Evolutionary conservation across 2,888 invertebrate species (phyloP), one percentile per base, ranked within the genome.

Genomic region (Synergus laeviventris): DNA sequence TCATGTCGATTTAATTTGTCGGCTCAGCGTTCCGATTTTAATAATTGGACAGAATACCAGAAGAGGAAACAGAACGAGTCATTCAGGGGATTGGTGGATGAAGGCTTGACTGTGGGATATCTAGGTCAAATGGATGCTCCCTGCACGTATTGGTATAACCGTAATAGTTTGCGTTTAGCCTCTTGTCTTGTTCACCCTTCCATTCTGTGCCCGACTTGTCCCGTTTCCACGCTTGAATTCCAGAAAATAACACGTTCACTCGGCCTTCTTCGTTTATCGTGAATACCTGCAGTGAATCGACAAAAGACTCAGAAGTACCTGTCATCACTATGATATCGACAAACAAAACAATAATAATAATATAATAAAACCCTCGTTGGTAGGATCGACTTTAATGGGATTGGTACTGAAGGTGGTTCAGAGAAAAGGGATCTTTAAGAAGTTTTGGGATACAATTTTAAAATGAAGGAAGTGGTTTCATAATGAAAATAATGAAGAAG

Each of bases 41-140:
- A 70, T 70, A 16, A 70, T n/a, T 59, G 54, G 7, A 11, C 31
- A 39, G 16, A 12, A 45, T 66, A 42, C n/a, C 74, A 64, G 49
- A 60, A 64, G 70, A 73, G 56, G 16, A 61, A 74, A 11, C 21
- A 59, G 21, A 76, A 75, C 31, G 78, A 75, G 70, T 76, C 75
- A 74, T 76, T 76, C 39, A 74, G 61, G 42, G 74, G 73, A 66
- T 76, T 73, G 76, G 62, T 56, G 74, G 74, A 16, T 61, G 14
- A 74, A 74, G 24, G 39, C 74, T 78, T 70, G 76, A 75, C 75
- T 70, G 45, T 59, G 74, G 45, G 62, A 76, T 75, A 81, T 80
- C 78, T 81, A 73, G 81, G 81, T 81, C 80, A 81, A 74, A 73
- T 21, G 74, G 62, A 75, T 64, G 80, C 61, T 74, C 54, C 61